A percentile compares a stretch with the other conserved stretches of the same genome.
Conservation (phyloP, 1,140 invertebrate species). For the Ceratoteleas bidentatus region DNA sequence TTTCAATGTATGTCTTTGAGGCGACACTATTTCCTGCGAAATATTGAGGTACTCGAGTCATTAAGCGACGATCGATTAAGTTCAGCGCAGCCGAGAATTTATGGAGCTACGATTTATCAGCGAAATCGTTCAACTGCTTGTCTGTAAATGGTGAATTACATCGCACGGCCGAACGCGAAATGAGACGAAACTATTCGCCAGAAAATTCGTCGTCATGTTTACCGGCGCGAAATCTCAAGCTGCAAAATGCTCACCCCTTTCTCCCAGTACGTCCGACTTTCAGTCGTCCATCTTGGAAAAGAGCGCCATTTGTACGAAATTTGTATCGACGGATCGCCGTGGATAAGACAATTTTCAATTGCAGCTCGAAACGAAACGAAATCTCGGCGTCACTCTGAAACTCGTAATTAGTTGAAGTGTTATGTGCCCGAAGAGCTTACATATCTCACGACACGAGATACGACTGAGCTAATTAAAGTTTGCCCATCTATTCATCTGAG, state of each 20-base stretch:
- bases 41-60: slow-evolving; percentile 63
- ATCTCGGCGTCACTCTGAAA: not conserved
- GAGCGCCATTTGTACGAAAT: not conserved
- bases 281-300: not conserved
- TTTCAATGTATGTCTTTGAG: slow-evolving; percentile 49
- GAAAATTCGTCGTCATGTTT: slow-evolving; percentile 29
- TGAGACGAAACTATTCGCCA: slow-evolving; percentile 37
- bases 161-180: slow-evolving; percentile 20
- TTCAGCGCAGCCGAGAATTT: slow-evolving; percentile 68
- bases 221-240: not conserved
- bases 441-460: slow-evolving; percentile 53
- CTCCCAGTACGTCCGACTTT: too few relatives aligned
- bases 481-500: slow-evolving; percentile 54
- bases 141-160: slow-evolving; percentile 57
- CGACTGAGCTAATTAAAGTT: slow-evolving; percentile 60
- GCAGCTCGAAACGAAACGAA: not conserved
- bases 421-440: slow-evolving; percentile 50
- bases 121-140: slow-evolving; percentile 49
- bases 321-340: not conserved
- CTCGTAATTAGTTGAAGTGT: slow-evolving; percentile 59
- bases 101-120: slow-evolving; percentile 67
- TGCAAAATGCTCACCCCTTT: too few relatives aligned
- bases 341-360: not conserved
- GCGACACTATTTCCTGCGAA: slow-evolving; percentile 57
- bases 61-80: slow-evolving; percentile 74